A percentile compares a stretch with the other conserved stretches of the same genome.
Evolutionary conservation across 2,113 vertebrate species (phyloP).

Genomic region (Nymphicus hollandicus): DNA sequence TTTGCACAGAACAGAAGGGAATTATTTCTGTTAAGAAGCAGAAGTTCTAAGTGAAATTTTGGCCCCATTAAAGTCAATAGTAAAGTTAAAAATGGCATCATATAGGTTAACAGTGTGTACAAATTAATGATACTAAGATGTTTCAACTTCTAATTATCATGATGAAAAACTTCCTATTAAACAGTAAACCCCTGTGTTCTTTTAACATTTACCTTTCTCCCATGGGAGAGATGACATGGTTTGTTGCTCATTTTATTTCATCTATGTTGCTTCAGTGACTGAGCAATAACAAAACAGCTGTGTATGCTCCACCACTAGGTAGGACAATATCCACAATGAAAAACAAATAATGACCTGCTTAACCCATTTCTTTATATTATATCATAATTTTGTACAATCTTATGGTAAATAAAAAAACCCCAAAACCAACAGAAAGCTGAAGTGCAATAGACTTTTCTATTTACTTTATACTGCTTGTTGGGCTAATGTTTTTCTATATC

Average conservation of each 20-base stretch:
- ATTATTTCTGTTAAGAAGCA: conserved; percentile 19
- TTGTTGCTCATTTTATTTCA: conserved; percentile 58
- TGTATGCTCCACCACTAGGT: neutral
- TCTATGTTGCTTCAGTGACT: conserved; percentile 39
- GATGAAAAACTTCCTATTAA: conserved; percentile 57
- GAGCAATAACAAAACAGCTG: conserved; percentile 25
- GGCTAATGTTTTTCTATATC: neutral
- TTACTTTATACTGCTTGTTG: neutral
- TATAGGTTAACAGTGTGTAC: conserved; percentile 34
- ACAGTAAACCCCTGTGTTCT: conserved; percentile 53
- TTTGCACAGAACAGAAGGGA: neutral
- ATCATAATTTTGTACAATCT: neutral
- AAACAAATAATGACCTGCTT: neutral
- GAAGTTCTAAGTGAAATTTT: conserved; percentile 18
- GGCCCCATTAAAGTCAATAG: conserved; percentile 2
- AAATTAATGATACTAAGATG: conserved; percentile 44
- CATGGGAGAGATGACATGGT: conserved; percentile 55
- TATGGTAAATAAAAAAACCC: neutral
- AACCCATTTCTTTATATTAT: neutral
- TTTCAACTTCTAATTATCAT: conserved; percentile 61
- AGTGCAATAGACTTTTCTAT: neutral
- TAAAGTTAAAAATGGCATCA: neutral
- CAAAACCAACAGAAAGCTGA: neutral
- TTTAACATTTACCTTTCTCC: conserved; percentile 58
- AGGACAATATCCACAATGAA: neutral